Evolutionary conservation across 1,140 invertebrate species (phyloP).

Genomic region (Brachionus rubens): DNA sequence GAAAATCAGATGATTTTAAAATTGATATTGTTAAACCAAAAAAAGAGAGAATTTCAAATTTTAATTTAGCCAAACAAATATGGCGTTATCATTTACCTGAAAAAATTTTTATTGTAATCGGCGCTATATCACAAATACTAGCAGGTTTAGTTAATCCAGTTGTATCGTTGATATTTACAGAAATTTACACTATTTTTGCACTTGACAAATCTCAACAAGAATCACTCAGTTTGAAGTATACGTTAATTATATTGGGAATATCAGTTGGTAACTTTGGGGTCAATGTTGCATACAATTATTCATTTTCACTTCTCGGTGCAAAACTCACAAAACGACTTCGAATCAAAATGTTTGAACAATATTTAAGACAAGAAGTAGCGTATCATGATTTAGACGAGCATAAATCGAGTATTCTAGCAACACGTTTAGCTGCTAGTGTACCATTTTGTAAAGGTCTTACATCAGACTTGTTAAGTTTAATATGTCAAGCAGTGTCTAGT

Average conservation of each 20-base stretch:
- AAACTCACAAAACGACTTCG: conserved; percentile 69
- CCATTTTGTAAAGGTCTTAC: conserved; percentile 63
- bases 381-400: conserved; percentile 64
- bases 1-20: not conserved
- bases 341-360: conserved; percentile 73
- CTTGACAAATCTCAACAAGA: not conserved
- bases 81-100: conserved; percentile 23
- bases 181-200: conserved; percentile 40
- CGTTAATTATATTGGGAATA: conserved; percentile 9
- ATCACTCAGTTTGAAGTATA: not conserved
- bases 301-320: conserved; percentile 52
- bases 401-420: conserved; percentile 62
- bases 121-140: conserved; percentile 10
- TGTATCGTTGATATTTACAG: conserved; percentile 28
- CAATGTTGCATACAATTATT: conserved; percentile 25
- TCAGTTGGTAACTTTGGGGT: conserved; percentile 5
- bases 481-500: conserved; percentile 61
- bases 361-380: conserved; percentile 63
- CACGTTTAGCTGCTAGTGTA: conserved; percentile 63
- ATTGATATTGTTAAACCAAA: not conserved
- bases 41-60: not conserved
- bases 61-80: conserved; percentile 6
- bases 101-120: not conserved
- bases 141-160: conserved; percentile 13
- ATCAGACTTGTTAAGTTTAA: conserved; percentile 58